Conservation (phyloP, 2,888 invertebrate genomes). For the Ectobius pallidus region DNA sequence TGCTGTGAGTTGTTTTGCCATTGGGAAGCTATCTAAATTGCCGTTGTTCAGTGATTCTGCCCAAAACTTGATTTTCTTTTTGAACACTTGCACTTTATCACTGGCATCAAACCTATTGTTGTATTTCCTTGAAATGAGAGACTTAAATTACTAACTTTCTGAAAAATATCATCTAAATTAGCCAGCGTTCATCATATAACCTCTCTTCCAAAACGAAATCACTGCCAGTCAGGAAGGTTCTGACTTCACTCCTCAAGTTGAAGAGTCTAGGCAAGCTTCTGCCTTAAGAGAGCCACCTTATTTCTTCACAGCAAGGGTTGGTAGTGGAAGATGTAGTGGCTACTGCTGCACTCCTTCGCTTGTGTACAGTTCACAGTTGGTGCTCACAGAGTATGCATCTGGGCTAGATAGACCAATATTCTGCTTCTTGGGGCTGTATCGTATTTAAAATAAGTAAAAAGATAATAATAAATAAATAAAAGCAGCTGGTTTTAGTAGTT, state of each 20-base stretch:
- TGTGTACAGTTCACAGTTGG: too few relatives aligned
- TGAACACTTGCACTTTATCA: background rate
- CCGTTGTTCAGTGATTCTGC: background rate
- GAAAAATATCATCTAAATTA: background rate
- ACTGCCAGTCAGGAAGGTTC: background rate
- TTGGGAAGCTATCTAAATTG: background rate
- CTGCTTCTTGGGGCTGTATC: too few relatives aligned
- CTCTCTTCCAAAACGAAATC: background rate
- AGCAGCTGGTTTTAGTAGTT: too few relatives aligned
- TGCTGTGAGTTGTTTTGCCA: background rate
- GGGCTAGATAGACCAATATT: too few relatives aligned
- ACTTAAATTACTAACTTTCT: background rate
- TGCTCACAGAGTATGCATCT: too few relatives aligned
- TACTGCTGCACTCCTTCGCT: background rate
- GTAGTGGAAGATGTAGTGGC: background rate
- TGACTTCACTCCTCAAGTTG: background rate
- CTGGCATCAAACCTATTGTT: background rate
- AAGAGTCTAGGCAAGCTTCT: background rate
- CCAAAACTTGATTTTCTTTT: background rate
- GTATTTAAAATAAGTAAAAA: too few relatives aligned
- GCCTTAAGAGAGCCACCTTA: background rate
- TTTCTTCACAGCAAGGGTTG: background rate
- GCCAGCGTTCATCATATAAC: background rate
- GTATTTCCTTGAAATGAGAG: background rate
- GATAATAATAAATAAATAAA: too few relatives aligned